These are phyloP conservation scores for Akabosia matsudoensis DNA, from an alignment of 1,140 invertebrate species.

Conservation along the genomic window DNA sequence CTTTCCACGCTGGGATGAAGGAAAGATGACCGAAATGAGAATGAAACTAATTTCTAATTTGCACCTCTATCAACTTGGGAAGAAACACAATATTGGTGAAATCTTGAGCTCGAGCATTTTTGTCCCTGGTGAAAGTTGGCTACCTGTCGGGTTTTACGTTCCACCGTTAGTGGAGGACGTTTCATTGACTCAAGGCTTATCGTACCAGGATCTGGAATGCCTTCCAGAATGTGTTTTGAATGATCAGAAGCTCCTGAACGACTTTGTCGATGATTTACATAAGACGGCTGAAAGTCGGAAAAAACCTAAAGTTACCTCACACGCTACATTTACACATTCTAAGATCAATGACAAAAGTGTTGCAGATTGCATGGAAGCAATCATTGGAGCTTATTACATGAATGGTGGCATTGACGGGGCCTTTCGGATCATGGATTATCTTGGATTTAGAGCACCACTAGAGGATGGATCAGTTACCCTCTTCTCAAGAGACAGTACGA, in stretches of 20 bases:
- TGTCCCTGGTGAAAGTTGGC: slow-evolving; percentile 26
- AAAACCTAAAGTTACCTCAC: background rate
- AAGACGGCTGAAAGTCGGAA: background rate
- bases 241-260: background rate
- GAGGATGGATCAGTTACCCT: background rate
- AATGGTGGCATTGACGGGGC: slow-evolving; percentile 26
- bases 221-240: background rate
- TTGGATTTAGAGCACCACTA: slow-evolving; percentile 27
- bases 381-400: slow-evolving; percentile 43
- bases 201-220: background rate
- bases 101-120: slow-evolving; percentile 36
- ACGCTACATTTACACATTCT: slow-evolving; percentile 20
- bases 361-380: slow-evolving; percentile 41
- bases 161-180: background rate
- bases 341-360: slow-evolving; percentile 36
- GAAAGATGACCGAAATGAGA: slow-evolving; percentile 31
- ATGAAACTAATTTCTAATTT: slow-evolving; percentile 34
- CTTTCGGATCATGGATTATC: slow-evolving; percentile 32
- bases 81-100: slow-evolving; percentile 22
- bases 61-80: slow-evolving; percentile 27
- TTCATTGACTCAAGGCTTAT: background rate
- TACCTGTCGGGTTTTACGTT: slow-evolving; percentile 24
- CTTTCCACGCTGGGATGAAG: slow-evolving; percentile 32
- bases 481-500: background rate
- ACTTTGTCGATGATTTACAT: background rate